Evolutionary conservation across 2,888 invertebrate species (phyloP).

Genomic region (Rhagium mordax): DNA sequence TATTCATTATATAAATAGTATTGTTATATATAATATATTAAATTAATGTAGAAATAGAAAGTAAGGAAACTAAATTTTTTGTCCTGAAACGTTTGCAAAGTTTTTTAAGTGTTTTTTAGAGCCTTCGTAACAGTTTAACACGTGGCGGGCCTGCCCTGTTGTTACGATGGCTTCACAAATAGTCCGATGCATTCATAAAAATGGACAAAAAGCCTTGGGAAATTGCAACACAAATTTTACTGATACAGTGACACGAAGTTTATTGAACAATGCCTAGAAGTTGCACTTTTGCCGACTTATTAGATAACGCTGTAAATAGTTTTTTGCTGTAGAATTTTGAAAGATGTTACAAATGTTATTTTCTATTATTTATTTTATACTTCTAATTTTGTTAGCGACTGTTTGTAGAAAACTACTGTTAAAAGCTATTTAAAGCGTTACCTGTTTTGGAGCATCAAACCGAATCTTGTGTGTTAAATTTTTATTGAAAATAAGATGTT

Average conservation of each 20-base stretch:
- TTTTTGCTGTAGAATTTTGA: constrained; percentile 3
- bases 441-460: neutral
- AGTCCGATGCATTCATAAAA: neutral
- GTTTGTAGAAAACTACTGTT: constrained; percentile 3
- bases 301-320: neutral
- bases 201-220: constrained; percentile 12
- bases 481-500: constrained; percentile 10
- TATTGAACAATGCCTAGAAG: constrained; percentile 2
- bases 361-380: constrained; percentile 16
- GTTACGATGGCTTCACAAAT: constrained; percentile 8
- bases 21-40: constrained; percentile 75
- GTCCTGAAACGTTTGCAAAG: constrained; percentile 47
- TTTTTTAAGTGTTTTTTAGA: constrained; percentile 45
- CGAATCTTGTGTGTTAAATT: neutral
- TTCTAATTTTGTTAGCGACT: constrained; percentile 1
- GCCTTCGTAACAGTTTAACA: constrained; percentile 9
- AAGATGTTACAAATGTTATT: constrained; percentile 1
- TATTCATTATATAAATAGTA: constrained; percentile 71
- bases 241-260: neutral
- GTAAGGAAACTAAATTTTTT: constrained; percentile 60
- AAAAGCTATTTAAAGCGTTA: neutral
- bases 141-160: neutral
- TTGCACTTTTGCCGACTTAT: neutral
- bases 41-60: constrained; percentile 67
- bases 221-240: constrained; percentile 15